Evolutionary conservation across 1,140 invertebrate species (phyloP), one percentile per base, ranked within the genome.

Genomic region (Adelges cooleyi): DNA sequence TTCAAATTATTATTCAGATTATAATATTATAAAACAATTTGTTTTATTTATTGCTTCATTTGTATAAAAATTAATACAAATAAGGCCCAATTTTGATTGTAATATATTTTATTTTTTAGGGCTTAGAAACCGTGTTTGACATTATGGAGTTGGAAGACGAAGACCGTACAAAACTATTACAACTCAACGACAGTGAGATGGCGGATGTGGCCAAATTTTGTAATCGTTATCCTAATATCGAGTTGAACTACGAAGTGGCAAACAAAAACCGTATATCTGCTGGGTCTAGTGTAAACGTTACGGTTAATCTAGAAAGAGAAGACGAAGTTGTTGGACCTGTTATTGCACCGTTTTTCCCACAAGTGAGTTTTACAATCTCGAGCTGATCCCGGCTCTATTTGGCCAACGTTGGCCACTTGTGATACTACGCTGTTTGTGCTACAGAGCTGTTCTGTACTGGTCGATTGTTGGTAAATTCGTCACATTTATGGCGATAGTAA

Each of bases 181-280:
- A 92, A 71, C 76, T 99, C 67, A 83, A 80, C 0, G 86, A 95
- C 48, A 70, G 79, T 0, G 88, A 99, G 77, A 95, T 98, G 87
- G 88, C 90, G 0, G 95, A 99, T 75, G 95, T 99, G 0, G 96
- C 95, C 0, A 80, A 90, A 49, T 99, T 99, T 79, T 99, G 95
- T 74, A 99, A 99, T 78, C 80, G 93, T 23, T 99, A 99, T 77
- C 97, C 97, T 0, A 98, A 98, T 75, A 98, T 99, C 70, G 96
- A 99, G 72, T 82, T 99, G 68, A 87, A 84, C 1, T 97, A 95
- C 70, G 92, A 98, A 75, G 86, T 98, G 2, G 77, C 84, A 48
- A 86, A 91, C 49, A 90, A 90, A 69, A 88, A 94, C 52, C 72
- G 77, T 44, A 81, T 95, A 65, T 82, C 80, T 71, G 87, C 87